Percentiles rank a stretch among this genome's conserved stretches.
These are phyloP conservation scores for Mylabris phalerata DNA, from an alignment of 1,140 invertebrate genomes.

Conservation along the genomic window DNA sequence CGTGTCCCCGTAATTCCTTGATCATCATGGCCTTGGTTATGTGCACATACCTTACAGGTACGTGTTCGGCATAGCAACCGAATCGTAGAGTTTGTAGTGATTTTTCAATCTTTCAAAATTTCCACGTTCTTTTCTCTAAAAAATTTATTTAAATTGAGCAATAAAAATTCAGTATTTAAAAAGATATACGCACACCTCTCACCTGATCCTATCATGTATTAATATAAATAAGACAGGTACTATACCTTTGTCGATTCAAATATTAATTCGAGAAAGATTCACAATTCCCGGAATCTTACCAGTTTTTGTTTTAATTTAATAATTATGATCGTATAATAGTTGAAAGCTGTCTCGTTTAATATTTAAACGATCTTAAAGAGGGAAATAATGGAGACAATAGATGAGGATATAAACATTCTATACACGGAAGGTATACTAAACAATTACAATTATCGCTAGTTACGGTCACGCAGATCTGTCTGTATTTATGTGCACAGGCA, in stretches of 20 bases:
- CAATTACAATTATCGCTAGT: slow-evolving; percentile 12
- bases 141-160: slow-evolving; percentile 1
- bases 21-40: slow-evolving; percentile 11
- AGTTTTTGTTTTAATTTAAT: background rate
- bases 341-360: background rate
- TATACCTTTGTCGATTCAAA: too few relatives aligned
- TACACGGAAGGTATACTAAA: slow-evolving; percentile 5
- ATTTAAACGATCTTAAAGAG: slow-evolving; percentile 1
- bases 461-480: slow-evolving; percentile 9
- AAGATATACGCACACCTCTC: too few relatives aligned
- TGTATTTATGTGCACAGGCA: background rate
- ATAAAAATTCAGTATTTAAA: too few relatives aligned
- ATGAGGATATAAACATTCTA: background rate
- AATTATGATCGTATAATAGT: too few relatives aligned
- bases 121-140: slow-evolving; percentile 1
- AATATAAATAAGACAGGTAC: too few relatives aligned
- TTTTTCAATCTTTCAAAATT: background rate
- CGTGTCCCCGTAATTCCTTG: background rate
- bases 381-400: background rate
- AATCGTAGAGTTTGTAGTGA: background rate
- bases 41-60: slow-evolving; percentile 4
- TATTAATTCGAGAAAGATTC: slow-evolving; percentile 5
- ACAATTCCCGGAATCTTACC: background rate
- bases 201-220: too few relatives aligned
- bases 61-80: slow-evolving; percentile 11